Evolutionary conservation across 2,113 vertebrate species (phyloP).

Genomic region (Otis tarda): DNA sequence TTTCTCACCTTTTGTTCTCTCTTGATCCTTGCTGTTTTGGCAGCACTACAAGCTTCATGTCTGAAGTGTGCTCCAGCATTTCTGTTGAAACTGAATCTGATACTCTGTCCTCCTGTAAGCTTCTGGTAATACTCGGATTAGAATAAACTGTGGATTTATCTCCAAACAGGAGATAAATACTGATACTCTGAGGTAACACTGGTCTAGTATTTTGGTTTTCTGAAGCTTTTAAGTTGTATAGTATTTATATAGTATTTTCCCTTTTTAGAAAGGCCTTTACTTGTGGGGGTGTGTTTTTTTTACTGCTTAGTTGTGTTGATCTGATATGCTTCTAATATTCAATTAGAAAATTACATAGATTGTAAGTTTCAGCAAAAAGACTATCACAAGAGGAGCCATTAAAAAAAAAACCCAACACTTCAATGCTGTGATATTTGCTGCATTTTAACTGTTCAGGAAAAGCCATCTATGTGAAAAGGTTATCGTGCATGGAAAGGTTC

Average conservation of each 20-base stretch:
- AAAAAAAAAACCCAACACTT: accelerated
- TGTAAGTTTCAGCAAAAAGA: neutral
- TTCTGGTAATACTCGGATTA: neutral
- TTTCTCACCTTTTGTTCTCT: neutral
- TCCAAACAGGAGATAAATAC: neutral
- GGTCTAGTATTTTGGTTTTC: neutral
- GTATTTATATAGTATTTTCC: neutral
- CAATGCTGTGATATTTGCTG: neutral
- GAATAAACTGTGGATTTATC: neutral
- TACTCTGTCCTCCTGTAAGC: neutral
- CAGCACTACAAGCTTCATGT: neutral
- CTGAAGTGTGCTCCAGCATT: neutral
- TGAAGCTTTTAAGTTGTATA: neutral
- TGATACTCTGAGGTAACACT: neutral
- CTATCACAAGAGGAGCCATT: neutral
- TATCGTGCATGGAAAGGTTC: neutral
- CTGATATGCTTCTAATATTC: neutral
- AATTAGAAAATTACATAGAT: neutral
- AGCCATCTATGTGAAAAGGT: neutral
- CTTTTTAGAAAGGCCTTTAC: neutral
- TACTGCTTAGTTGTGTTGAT: neutral
- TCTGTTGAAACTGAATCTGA: neutral
- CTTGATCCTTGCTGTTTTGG: neutral
- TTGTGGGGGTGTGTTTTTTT: neutral
- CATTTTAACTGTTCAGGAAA: neutral